Conservation (phyloP, 2,888 invertebrate species). For the Actias luna region DNA sequence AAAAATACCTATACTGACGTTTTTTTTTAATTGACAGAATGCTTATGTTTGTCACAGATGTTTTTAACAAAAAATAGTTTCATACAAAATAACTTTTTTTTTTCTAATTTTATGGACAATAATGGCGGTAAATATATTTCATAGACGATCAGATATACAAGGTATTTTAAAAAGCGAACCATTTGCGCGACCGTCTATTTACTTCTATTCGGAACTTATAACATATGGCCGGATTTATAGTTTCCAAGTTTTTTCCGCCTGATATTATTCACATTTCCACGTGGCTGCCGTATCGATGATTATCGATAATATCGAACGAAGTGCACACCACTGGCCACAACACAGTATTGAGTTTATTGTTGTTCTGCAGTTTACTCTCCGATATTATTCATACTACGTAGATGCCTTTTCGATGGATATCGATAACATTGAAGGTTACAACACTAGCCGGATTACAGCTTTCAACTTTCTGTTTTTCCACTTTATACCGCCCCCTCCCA, state of each 20-base stretch:
- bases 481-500: slow-evolving; percentile 83
- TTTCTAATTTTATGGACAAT: too few species aligned
- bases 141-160: background rate
- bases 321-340: too few species aligned
- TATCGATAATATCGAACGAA: too few species aligned
- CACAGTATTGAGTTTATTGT: too few species aligned
- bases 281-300: background rate
- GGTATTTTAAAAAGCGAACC: slow-evolving; percentile 4
- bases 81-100: too few species aligned
- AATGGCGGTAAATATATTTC: background rate
- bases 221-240: slow-evolving; percentile 37
- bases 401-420: background rate
- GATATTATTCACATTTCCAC: slow-evolving; percentile 8
- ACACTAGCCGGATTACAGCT: slow-evolving; percentile 20
- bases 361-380: too few species aligned
- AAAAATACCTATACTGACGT: too few species aligned
- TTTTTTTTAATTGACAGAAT: too few species aligned
- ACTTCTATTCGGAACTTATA: slow-evolving; percentile 18
- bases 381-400: too few species aligned
- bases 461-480: slow-evolving; percentile 61
- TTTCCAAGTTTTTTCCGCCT: background rate
- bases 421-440: slow-evolving; percentile 8
- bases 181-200: slow-evolving; percentile 21
- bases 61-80: background rate
- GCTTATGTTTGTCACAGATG: too few species aligned